Evolutionary conservation across 2,888 invertebrate species (phyloP).

Genomic region (Polylopha cassiicola): DNA sequence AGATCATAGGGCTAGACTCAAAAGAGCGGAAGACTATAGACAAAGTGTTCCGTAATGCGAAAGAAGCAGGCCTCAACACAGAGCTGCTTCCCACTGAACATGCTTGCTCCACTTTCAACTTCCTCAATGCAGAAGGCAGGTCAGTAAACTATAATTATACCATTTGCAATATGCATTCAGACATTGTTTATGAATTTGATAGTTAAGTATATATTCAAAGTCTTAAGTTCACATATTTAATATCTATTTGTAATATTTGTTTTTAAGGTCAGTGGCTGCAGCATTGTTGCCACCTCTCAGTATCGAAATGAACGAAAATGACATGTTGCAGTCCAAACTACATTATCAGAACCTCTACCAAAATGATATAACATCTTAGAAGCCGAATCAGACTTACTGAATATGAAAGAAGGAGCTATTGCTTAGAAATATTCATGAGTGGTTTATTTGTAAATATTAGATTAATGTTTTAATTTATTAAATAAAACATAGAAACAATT

Average conservation of each 20-base stretch:
- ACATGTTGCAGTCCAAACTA: constrained; percentile 72
- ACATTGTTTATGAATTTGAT: too few species aligned
- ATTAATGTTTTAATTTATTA: constrained; percentile 3
- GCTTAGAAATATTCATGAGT: too few species aligned
- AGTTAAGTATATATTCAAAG: too few species aligned
- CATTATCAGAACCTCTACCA: constrained; percentile 75
- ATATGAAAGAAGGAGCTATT: too few species aligned
- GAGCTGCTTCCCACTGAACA: constrained; percentile 90
- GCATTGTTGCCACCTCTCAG: constrained; percentile 82
- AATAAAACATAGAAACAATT: constrained; percentile 15
- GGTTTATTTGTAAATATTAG: constrained; percentile 14
- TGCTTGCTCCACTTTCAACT: constrained; percentile 95
- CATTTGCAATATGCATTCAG: too few species aligned
- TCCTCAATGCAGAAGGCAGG: constrained; percentile 88
- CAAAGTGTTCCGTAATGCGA: constrained; percentile 39
- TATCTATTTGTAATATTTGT: not conserved
- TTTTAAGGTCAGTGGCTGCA: constrained; percentile 79
- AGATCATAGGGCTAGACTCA: constrained; percentile 57
- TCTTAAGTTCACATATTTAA: too few species aligned
- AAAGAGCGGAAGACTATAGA: constrained; percentile 35
- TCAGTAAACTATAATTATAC: constrained; percentile 34
- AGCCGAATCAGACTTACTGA: too few species aligned
- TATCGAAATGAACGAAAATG: constrained; percentile 75
- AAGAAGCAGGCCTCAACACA: constrained; percentile 69
- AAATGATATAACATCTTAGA: too few species aligned